Evolutionary conservation across 2,888 invertebrate species (phyloP).

Genomic region (Ophonus ardosiacus): DNA sequence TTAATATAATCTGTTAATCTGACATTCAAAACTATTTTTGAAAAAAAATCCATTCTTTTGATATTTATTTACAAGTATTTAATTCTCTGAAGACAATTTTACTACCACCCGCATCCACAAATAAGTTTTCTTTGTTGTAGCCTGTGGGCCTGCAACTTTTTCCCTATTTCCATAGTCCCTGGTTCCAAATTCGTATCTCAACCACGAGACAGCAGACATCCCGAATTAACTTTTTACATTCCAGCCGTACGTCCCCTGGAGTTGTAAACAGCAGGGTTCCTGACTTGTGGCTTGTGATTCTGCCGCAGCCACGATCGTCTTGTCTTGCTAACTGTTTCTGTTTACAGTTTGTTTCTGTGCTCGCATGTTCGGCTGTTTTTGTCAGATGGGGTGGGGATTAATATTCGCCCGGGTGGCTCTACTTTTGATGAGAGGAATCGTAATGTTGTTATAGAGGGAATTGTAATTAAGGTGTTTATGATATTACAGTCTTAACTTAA

Average conservation of each 20-base stretch:
- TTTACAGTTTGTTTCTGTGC: constrained; percentile 1
- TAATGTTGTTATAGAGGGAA: neutral
- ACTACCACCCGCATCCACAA: too few species aligned
- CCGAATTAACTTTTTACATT: constrained; percentile 57
- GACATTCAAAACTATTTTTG: too few species aligned
- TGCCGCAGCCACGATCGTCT: neutral
- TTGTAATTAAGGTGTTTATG: neutral
- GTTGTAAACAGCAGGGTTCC: neutral
- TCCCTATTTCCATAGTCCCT: too few species aligned
- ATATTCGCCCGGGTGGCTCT: neutral
- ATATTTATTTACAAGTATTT: too few species aligned
- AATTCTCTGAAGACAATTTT: too few species aligned
- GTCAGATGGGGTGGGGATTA: constrained; percentile 19
- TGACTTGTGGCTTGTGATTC: neutral
- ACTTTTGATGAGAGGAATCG: neutral
- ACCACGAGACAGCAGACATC: neutral
- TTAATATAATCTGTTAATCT: too few species aligned
- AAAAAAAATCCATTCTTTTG: too few species aligned
- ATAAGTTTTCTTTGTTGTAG: too few species aligned
- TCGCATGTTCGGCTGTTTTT: constrained; percentile 29
- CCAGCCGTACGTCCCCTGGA: neutral
- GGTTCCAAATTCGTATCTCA: neutral
- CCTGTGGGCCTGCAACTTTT: too few species aligned
- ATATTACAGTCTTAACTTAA: neutral
- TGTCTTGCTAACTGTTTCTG: neutral